Evolutionary conservation across 2,113 vertebrate species (phyloP).

Genomic region (Sisor rabdophorus): DNA sequence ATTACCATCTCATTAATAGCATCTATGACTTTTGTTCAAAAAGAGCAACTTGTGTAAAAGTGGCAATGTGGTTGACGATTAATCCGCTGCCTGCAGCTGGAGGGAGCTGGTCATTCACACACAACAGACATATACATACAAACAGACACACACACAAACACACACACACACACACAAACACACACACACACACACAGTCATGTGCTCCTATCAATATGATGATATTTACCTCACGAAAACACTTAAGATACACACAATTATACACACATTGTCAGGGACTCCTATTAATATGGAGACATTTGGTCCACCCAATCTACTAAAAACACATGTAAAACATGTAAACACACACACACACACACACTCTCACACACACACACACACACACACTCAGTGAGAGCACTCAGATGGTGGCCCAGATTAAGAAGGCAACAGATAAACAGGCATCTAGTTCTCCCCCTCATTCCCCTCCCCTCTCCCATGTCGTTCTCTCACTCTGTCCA

Average conservation of each 20-base stretch:
- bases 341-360: slow-evolving; percentile 71
- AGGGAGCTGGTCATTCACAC: slow-evolving; percentile 77
- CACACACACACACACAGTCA: too few relatives aligned
- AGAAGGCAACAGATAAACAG: slow-evolving; percentile 91
- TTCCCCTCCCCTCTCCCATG: slow-evolving; percentile 27
- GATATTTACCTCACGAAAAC: too few relatives aligned
- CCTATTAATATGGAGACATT: neutral
- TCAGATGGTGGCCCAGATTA: slow-evolving; percentile 99
- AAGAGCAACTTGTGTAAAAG: slow-evolving; percentile 99
- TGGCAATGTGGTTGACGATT: slow-evolving; percentile 98
- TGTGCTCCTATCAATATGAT: too few relatives aligned
- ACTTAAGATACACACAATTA: slow-evolving; percentile 58
- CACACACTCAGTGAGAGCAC: slow-evolving; percentile 66
- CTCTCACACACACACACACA: slow-evolving; percentile 63
- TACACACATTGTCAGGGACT: slow-evolving; percentile 61
- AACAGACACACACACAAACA: too few relatives aligned
- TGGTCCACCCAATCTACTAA: neutral
- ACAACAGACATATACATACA: slow-evolving; percentile 68
- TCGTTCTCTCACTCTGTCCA: slow-evolving; percentile 33
- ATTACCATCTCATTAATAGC: slow-evolving; percentile 99
- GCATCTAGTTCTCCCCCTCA: slow-evolving; percentile 81
- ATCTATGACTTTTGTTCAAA: slow-evolving; percentile 99
- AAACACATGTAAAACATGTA: neutral
- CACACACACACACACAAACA: too few relatives aligned
- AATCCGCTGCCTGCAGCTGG: slow-evolving; percentile 99